A percentile compares a stretch with the other conserved stretches of the same genome.
These are phyloP conservation scores for Gouania willdenowi DNA, from an alignment of 2,797 vertebrate genomes.

Conservation along the genomic window DNA sequence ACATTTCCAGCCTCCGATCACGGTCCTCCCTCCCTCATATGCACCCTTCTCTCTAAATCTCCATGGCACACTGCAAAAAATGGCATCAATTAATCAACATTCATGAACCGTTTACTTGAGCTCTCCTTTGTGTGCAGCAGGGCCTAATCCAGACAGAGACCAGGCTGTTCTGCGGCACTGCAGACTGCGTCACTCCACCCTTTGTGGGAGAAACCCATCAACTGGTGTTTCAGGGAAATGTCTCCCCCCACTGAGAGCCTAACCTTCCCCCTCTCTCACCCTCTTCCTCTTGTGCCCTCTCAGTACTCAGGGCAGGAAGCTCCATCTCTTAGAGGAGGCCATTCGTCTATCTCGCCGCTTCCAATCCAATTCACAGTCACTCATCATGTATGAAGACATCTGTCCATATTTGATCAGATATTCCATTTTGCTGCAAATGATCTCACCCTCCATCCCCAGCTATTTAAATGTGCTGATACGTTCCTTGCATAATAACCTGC, in stretches of 20 bases:
- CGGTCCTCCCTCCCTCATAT: slow-evolving; percentile 21
- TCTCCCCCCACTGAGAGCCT: slow-evolving; percentile 71
- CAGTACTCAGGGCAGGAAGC: slow-evolving; percentile 78
- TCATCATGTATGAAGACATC: slow-evolving; percentile 83
- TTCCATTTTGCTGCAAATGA: slow-evolving; percentile 83
- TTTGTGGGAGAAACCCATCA: slow-evolving; percentile 76
- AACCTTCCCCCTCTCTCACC: slow-evolving; percentile 70
- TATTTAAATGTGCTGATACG: slow-evolving; percentile 77
- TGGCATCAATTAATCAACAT: slow-evolving; percentile 86
- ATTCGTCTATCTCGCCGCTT: slow-evolving; percentile 68
- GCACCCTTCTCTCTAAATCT: slow-evolving; percentile 64
- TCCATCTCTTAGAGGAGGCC: slow-evolving; percentile 70
- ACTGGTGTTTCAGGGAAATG: slow-evolving; percentile 77
- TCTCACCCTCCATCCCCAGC: slow-evolving; percentile 66
- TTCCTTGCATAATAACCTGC: slow-evolving; percentile 76
- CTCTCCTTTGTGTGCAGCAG: slow-evolving; percentile 75
- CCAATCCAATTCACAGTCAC: slow-evolving; percentile 73
- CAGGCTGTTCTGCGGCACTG: slow-evolving; percentile 77
- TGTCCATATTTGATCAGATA: slow-evolving; percentile 82
- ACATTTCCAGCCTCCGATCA: slow-evolving; percentile 22
- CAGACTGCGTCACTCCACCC: slow-evolving; percentile 76
- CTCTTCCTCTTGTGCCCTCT: slow-evolving; percentile 68
- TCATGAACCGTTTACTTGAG: slow-evolving; percentile 84
- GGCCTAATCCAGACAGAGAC: slow-evolving; percentile 81
- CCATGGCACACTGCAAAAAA: slow-evolving; percentile 81